phyloP scores from a whole-genome alignment of 1,140 invertebrate species.

The Periplaneta americana region DNA sequence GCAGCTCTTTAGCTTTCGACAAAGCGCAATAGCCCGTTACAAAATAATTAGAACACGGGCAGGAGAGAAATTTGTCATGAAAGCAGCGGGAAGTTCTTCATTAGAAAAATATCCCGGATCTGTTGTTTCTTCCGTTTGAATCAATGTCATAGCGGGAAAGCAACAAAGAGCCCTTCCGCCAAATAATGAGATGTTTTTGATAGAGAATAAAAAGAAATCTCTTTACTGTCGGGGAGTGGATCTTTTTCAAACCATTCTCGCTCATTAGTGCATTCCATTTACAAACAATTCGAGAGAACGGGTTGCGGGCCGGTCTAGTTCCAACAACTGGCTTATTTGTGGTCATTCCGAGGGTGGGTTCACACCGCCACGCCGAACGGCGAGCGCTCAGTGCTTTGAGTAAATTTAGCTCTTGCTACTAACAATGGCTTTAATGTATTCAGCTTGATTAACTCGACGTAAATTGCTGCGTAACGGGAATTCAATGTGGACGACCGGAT shows the following conservation, averaged over 20 bases:
- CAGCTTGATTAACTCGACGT: too few relatives aligned
- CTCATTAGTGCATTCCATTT: background rate
- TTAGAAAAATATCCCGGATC: background rate
- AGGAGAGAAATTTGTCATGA: too few relatives aligned
- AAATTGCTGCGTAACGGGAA: too few relatives aligned
- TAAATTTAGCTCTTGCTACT: too few relatives aligned
- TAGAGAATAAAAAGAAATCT: background rate
- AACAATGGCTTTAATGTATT: too few relatives aligned
- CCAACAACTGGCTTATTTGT: background rate
- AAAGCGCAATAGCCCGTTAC: too few relatives aligned
- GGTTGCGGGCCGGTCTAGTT: background rate
- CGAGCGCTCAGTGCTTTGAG: too few relatives aligned
- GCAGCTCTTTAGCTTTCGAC: too few relatives aligned
- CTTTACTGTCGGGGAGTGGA: background rate
- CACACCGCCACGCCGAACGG: background rate
- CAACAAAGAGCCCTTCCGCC: background rate
- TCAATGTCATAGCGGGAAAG: background rate
- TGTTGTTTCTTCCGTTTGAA: background rate
- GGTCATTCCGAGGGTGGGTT: background rate
- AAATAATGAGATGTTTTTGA: background rate
- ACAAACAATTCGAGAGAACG: background rate
- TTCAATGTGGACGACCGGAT: too few relatives aligned
- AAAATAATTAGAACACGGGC: too few relatives aligned
- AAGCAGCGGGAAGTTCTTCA: background rate
- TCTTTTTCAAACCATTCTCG: background rate